Conservation (phyloP, 2,888 invertebrate genomes). For the Dicranocentrus wangi region DNA sequence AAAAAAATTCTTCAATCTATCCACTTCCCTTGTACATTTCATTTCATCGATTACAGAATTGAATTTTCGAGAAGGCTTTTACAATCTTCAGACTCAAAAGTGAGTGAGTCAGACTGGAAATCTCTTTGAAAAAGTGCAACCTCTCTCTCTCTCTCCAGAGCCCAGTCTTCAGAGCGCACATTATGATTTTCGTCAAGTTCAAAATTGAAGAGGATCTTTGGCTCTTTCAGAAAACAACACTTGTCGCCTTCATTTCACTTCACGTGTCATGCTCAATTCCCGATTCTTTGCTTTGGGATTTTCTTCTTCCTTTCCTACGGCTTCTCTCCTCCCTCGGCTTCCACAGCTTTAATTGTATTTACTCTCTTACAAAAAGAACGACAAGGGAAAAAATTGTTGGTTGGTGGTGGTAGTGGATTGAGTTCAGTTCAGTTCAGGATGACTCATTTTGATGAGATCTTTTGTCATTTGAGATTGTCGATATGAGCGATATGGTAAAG, state of each 20-base stretch:
- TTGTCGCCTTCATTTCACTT: constrained; percentile 8
- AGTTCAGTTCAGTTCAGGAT: not conserved
- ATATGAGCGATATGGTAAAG: not conserved
- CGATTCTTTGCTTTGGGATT: constrained; percentile 9
- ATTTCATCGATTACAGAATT: no score
- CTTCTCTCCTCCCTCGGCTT: not conserved
- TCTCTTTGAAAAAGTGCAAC: no score
- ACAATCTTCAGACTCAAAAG: no score
- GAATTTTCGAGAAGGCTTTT: no score
- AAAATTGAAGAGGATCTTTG: not conserved
- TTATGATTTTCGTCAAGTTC: constrained; percentile 8
- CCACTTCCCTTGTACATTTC: no score
- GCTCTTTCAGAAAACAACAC: constrained; percentile 6
- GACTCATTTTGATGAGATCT: constrained; percentile 50
- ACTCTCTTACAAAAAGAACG: constrained; percentile 40
- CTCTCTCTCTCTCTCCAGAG: no score
- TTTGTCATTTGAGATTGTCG: constrained; percentile 52
- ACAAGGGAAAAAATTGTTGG: not conserved
- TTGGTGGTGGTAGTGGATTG: not conserved
- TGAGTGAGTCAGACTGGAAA: no score
- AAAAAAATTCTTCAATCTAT: no score
- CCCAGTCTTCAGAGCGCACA: no score
- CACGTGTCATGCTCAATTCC: not conserved
- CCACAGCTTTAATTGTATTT: constrained; percentile 41
- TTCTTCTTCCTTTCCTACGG: not conserved